Percentiles rank a stretch among this genome's conserved stretches.
Conservation (phyloP, 2,797 vertebrate genomes). For the Gouania willdenowi region DNA sequence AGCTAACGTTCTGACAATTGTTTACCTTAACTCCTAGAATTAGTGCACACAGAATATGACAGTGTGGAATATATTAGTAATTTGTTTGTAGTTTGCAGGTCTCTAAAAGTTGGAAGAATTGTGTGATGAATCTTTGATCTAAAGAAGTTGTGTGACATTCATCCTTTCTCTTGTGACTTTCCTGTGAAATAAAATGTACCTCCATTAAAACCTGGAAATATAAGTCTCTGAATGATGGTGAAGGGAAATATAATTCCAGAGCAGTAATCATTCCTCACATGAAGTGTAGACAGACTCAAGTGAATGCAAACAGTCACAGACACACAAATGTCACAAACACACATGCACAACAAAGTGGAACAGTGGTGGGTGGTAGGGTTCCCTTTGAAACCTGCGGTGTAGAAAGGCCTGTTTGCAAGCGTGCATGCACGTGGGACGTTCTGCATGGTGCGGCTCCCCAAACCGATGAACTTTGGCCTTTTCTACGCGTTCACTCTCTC, state of each 20-base stretch:
- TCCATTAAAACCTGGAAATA: conserved; percentile 45
- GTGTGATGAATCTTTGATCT: conserved; percentile 19
- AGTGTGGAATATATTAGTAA: no score
- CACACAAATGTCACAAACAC: conserved; percentile 31
- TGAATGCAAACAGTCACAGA: conserved; percentile 32
- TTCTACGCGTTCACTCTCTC: conserved; percentile 51
- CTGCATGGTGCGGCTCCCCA: conserved; percentile 50
- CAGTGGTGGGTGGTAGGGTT: conserved; percentile 73
- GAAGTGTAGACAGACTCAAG: conserved; percentile 24
- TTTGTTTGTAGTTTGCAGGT: no score
- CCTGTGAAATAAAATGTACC: conserved; percentile 32
- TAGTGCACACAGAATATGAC: no score
- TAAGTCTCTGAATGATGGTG: conserved; percentile 36
- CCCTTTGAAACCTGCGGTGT: conserved; percentile 71
- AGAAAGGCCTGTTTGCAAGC: conserved; percentile 45
- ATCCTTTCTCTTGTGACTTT: conserved; percentile 44
- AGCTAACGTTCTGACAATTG: conserved; percentile 8
- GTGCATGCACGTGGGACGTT: conserved; percentile 47
- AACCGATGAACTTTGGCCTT: conserved; percentile 66
- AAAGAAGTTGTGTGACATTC: conserved; percentile 37
- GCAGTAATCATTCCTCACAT: conserved; percentile 36
- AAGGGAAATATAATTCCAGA: conserved; percentile 44
- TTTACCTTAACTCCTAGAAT: no score
- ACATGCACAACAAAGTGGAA: conserved; percentile 65
- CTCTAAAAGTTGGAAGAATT: neutral